Evolutionary conservation across 2,888 invertebrate species (phyloP).

Genomic region (Colletes collaris): DNA sequence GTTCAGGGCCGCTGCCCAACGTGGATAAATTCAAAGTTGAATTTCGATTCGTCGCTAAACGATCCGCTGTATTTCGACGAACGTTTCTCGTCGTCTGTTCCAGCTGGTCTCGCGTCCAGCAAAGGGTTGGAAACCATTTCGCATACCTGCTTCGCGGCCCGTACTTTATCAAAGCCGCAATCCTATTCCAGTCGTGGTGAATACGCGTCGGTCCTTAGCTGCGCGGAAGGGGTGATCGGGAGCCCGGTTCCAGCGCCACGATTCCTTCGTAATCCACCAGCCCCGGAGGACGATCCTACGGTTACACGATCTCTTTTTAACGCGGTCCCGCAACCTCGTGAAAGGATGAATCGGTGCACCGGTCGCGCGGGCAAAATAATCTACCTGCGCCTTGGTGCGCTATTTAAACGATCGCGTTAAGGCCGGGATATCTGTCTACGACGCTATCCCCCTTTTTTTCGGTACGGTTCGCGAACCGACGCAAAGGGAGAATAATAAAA

Average conservation of each 20-base stretch:
- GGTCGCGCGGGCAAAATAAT: conserved; percentile 57
- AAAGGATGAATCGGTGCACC: conserved; percentile 68
- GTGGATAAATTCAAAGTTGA: too few species aligned
- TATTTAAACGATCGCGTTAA: conserved; percentile 53
- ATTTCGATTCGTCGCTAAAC: too few species aligned
- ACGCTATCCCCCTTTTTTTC: background rate
- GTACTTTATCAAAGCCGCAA: conserved; percentile 53
- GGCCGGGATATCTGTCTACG: conserved; percentile 55
- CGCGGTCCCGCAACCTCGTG: conserved; percentile 23
- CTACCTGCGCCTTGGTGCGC: conserved; percentile 61
- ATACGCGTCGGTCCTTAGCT: conserved; percentile 25
- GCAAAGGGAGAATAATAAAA: conserved; percentile 12
- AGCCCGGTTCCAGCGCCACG: conserved; percentile 17
- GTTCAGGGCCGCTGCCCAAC: conserved; percentile 18
- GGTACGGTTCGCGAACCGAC: background rate
- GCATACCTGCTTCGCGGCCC: conserved; percentile 45
- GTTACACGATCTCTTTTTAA: conserved; percentile 53
- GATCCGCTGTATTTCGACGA: too few species aligned
- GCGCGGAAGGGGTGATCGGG: conserved; percentile 48
- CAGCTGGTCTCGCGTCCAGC: too few species aligned
- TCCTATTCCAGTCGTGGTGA: conserved; percentile 35
- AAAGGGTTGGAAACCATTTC: too few species aligned
- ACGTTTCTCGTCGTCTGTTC: too few species aligned
- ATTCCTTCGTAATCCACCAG: conserved; percentile 46
- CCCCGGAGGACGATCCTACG: conserved; percentile 31